Evolutionary conservation across 2,797 vertebrate species (phyloP), one percentile per base, ranked within the genome.

Genomic region (Manis javanica): DNA sequence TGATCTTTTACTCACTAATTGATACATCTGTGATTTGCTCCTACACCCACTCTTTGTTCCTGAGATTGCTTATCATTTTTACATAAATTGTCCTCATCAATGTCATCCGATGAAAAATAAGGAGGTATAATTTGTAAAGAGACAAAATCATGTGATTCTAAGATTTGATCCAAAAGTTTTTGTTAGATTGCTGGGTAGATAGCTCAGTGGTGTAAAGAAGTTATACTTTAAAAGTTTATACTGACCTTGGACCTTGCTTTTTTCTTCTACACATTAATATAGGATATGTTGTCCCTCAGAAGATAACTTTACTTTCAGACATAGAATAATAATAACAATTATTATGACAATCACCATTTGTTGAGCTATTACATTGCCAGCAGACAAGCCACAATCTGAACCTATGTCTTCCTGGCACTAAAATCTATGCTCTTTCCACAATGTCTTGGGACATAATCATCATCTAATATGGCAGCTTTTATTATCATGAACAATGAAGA

Each of bases 101-200:
- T 96, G n/a, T 94, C 88, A 77, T 94, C 74, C 81, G 92, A 92
- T 96, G 75, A 75, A 90, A 97, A 85, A 37, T 66, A 85, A 85
- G 51, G 19, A 93, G 51, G 13, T 24, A 85, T 82, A 84, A 53
- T 53, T 72, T 24, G 53, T 61, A 23, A 89, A 53, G 16, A 82
- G 64, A 79, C 42, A 71, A 93, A 39, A 72, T 66, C 8, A 51
- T 8, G 75, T 34, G 12, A 93, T 83, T 83, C 46, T 34, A 69
- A 91, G 6, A 75, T 90, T 18, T 49, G 59, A 55, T 75, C 16
- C 34, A 82, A 16, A 91, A 71, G 55, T 77, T 42, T 39, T 90
- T 24, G 2, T 92, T 61, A 59, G 29, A 69, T 87, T 77, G 14
- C 31, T 84, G 10, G 6, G 2, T 16, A 82, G 42, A 53, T 49